A percentile compares a stretch with the other conserved stretches of the same genome.
Conservation (phyloP, 2,888 invertebrate species). For the Dichetophora obliterata region DNA sequence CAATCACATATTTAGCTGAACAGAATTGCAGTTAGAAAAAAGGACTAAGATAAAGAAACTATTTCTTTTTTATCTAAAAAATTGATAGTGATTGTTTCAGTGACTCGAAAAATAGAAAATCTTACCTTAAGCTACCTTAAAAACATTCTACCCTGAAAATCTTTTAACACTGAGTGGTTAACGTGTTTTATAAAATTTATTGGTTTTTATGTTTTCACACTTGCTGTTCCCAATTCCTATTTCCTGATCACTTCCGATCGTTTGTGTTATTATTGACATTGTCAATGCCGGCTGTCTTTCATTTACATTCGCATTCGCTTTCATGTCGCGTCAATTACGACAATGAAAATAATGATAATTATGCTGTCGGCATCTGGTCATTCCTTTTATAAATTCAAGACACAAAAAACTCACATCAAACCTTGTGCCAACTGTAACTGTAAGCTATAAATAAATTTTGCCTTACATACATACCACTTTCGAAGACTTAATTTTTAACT, state of each 20-base stretch:
- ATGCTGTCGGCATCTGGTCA: conserved; percentile 1
- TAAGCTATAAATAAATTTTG: not conserved
- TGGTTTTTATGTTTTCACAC: no score
- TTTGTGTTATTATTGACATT: not conserved
- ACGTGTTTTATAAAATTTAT: no score
- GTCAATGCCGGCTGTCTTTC: not conserved
- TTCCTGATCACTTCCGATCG: not conserved
- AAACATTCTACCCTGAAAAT: no score
- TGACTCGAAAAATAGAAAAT: no score
- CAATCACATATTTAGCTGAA: no score
- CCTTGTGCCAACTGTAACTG: not conserved
- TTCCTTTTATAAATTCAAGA: conserved; percentile 13
- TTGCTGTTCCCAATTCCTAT: not conserved
- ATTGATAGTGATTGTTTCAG: no score
- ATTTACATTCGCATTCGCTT: not conserved
- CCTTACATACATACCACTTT: no score
- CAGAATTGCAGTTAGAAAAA: no score
- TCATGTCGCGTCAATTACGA: conserved; percentile 6
- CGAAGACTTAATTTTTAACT: not conserved
- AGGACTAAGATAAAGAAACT: no score
- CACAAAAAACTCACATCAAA: conserved; percentile 10
- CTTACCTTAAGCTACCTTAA: no score
- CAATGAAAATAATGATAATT: conserved; percentile 24
- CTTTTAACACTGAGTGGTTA: no score
- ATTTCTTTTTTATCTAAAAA: no score